These are phyloP conservation scores for Pycnomerus fuliginosus DNA, from an alignment of 2,888 invertebrate genomes.

Conservation along the genomic window DNA sequence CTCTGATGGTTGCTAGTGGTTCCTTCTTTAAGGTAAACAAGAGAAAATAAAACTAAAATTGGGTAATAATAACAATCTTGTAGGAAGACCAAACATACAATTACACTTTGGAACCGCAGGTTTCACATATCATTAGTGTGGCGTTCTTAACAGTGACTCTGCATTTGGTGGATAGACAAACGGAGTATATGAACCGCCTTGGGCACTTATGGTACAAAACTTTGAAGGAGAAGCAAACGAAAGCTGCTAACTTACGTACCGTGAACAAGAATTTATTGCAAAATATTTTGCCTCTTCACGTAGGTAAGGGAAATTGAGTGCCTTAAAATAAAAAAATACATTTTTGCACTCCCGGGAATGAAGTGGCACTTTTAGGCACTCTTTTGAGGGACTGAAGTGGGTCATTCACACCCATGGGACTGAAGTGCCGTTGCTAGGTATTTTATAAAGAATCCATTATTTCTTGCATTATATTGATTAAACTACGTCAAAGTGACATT, in stretches of 20 bases:
- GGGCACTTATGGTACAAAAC: conserved; percentile 80
- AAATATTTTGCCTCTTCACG: conserved; percentile 91
- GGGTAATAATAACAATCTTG: conserved; percentile 37
- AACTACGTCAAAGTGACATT: too few species aligned
- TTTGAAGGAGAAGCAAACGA: conserved; percentile 75
- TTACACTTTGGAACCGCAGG: conserved; percentile 64
- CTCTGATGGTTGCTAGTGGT: conserved; percentile 53
- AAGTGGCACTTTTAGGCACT: too few species aligned
- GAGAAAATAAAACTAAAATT: too few species aligned
- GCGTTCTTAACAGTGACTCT: conserved; percentile 73
- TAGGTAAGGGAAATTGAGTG: conserved; percentile 77
- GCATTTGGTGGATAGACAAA: conserved; percentile 83
- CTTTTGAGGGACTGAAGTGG: too few species aligned
- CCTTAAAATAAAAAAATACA: too few species aligned
- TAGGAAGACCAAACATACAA: conserved; percentile 69
- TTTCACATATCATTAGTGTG: conserved; percentile 74
- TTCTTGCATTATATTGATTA: too few species aligned
- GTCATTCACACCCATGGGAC: too few species aligned
- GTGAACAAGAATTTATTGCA: conserved; percentile 86
- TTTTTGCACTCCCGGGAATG: too few species aligned
- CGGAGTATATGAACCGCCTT: conserved; percentile 84
- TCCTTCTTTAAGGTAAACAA: background rate
- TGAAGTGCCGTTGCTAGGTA: too few species aligned
- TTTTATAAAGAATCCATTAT: too few species aligned
- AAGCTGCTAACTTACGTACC: conserved; percentile 81